Conservation (phyloP, 2,888 invertebrate genomes). For the Myathropa florea region DNA sequence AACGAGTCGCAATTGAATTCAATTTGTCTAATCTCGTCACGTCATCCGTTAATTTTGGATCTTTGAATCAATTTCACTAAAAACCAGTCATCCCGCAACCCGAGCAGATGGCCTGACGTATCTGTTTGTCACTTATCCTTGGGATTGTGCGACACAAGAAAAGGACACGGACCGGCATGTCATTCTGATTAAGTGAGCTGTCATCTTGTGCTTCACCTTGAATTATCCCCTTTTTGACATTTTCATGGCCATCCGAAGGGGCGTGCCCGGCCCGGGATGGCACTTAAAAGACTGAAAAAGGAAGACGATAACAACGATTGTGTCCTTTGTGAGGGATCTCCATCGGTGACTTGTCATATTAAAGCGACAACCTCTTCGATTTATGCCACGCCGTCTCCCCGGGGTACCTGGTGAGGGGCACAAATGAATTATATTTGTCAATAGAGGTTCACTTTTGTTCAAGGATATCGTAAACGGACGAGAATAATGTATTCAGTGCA, state of each 20-base stretch:
- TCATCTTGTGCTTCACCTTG: conserved; percentile 7
- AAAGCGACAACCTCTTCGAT: conserved; percentile 26
- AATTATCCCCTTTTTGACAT: conserved; percentile 37
- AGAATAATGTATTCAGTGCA: conserved; percentile 15
- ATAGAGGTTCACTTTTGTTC: conserved; percentile 8
- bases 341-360: conserved; percentile 37
- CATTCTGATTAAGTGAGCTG: conserved; percentile 2
- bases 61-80: conserved; percentile 14
- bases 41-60: conserved; percentile 40
- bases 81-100: background rate
- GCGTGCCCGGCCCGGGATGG: conserved; percentile 4
- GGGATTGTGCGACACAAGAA: conserved; percentile 13
- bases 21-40: conserved; percentile 59
- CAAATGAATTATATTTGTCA: background rate
- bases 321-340: conserved; percentile 28
- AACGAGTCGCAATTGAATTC: conserved; percentile 46
- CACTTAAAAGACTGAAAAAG: background rate
- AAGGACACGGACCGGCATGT: conserved; percentile 11
- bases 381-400: conserved; percentile 27
- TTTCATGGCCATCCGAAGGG: conserved; percentile 1
- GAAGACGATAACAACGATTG: background rate
- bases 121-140: conserved; percentile 28
- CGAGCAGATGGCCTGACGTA: conserved; percentile 26
- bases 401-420: background rate
- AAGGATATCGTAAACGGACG: background rate